These are phyloP conservation scores for Erebia aethiops DNA, from an alignment of 2,888 invertebrate genomes.

Conservation along the genomic window DNA sequence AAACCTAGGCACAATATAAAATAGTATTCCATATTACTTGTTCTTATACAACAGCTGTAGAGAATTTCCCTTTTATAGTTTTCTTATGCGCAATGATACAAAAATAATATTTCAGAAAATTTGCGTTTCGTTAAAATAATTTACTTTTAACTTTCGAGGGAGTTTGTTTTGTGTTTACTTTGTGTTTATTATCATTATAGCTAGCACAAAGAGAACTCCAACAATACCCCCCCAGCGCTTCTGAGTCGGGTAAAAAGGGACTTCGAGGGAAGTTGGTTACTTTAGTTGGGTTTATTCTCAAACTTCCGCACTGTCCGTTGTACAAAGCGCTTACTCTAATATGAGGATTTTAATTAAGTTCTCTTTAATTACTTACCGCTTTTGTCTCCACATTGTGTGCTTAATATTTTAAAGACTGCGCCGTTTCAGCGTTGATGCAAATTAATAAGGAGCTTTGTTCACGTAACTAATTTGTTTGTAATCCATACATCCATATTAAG, in stretches of 20 bases:
- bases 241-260: slow-evolving; percentile 27
- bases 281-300: slow-evolving; percentile 65
- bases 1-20: too few species aligned
- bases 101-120: background rate
- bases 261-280: slow-evolving; percentile 68
- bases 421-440: slow-evolving; percentile 7
- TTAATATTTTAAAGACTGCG: slow-evolving; percentile 16
- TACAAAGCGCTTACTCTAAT: slow-evolving; percentile 52
- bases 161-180: slow-evolving; percentile 28
- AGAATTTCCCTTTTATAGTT: background rate
- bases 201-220: slow-evolving; percentile 48
- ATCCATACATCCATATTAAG: too few species aligned
- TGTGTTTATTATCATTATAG: slow-evolving; percentile 46
- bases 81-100: background rate
- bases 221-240: slow-evolving; percentile 22
- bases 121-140: too few species aligned
- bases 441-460: slow-evolving; percentile 2
- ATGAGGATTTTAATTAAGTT: slow-evolving; percentile 63
- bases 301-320: slow-evolving; percentile 55
- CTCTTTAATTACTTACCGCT: slow-evolving; percentile 57
- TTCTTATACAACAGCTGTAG: background rate
- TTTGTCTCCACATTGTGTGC: slow-evolving; percentile 22
- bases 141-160: slow-evolving; percentile 6
- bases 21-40: background rate
- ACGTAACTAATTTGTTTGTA: background rate